Base-by-base conservation (phyloP, 2,888 invertebrate genomes). In the Corbicula japonica region DNA sequence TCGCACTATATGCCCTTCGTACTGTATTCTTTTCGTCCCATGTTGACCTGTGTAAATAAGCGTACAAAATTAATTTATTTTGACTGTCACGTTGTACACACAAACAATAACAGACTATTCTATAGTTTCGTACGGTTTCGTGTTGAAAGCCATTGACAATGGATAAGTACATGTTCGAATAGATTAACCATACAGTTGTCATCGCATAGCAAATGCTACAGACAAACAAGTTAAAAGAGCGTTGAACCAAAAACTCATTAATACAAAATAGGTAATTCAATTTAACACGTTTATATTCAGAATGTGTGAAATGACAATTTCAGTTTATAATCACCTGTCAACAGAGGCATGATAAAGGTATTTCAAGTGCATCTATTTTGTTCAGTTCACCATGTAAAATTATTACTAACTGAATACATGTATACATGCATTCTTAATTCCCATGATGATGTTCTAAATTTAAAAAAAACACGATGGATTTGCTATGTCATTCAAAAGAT, bases 61-160 rank as follows among this genome's bases (percentile, higher is more conserved):
- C 75, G 74, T 61, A 62, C 21, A 70, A 54, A 75, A 71, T 50
- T 46, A 75, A 79, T 68, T 71, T 68, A 75, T 79, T 72, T 66
- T 60, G 50, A n/a, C 61, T 71, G 75, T 70, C 79, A 79, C 50
- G 61, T 48, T 65, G 60, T 54, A 32, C 35, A 28, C 30, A 44
- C 30, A 32, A 41, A 74, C 62, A 79, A 62, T 48, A 61, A 46
- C 18, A 30, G 52, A 34, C 38, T 38, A 68, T 61, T 78, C 63
- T 71, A 71, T 60, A 28, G 35, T 74, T 75, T 62, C 60, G 41
- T 28, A 58, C n/a, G 1, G 30, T 28, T 50, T 52, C 76, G 76
- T 77, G 76, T 35, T 44, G 4, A 44, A 56, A 54, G 44, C 68
- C 18, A 77, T 77, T 38, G 23, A 32, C 34, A 21, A 32, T 38